These are phyloP conservation scores for Helostoma temminkii DNA, from an alignment of 2,797 vertebrate genomes.

Conservation along the genomic window DNA sequence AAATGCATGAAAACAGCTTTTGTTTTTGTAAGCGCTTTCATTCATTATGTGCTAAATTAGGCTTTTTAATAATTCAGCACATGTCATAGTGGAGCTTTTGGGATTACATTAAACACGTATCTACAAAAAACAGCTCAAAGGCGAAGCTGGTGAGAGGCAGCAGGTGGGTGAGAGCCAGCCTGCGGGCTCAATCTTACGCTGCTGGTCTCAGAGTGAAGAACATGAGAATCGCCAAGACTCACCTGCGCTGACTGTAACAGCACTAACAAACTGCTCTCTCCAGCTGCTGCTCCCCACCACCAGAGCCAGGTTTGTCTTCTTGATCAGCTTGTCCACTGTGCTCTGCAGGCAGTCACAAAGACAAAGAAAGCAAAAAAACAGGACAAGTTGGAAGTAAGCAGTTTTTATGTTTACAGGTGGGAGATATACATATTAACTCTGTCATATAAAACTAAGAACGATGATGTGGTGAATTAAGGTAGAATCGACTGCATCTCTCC, in stretches of 20 bases:
- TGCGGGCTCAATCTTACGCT: conserved; percentile 38
- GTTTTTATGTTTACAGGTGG: background rate
- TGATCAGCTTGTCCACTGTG: conserved; percentile 92
- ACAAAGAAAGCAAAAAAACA: conserved; percentile 8
- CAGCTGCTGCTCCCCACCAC: conserved; percentile 93
- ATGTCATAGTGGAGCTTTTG: conserved; percentile 15
- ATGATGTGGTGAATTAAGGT: conserved; percentile 20
- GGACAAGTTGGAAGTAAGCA: too few species aligned
- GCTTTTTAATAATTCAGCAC: conserved; percentile 1
- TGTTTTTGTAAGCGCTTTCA: conserved; percentile 34
- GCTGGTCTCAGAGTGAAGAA: conserved; percentile 31
- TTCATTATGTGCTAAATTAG: conserved; percentile 20
- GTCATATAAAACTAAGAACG: conserved; percentile 1
- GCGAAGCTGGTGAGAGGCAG: conserved; percentile 16
- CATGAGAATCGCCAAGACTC: conserved; percentile 60
- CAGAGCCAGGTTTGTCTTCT: conserved; percentile 91
- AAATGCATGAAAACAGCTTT: conserved; percentile 8
- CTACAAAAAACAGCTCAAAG: conserved; percentile 5
- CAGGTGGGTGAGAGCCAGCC: conserved; percentile 34
- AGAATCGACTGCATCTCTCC: conserved; percentile 32
- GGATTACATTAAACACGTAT: conserved; percentile 23
- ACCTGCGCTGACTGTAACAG: conserved; percentile 92
- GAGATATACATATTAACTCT: conserved; percentile 7
- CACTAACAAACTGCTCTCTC: conserved; percentile 92
- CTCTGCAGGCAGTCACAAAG: conserved; percentile 75